Evolutionary conservation across 2,797 vertebrate species (phyloP).

Genomic region (Ciconia nigra): DNA sequence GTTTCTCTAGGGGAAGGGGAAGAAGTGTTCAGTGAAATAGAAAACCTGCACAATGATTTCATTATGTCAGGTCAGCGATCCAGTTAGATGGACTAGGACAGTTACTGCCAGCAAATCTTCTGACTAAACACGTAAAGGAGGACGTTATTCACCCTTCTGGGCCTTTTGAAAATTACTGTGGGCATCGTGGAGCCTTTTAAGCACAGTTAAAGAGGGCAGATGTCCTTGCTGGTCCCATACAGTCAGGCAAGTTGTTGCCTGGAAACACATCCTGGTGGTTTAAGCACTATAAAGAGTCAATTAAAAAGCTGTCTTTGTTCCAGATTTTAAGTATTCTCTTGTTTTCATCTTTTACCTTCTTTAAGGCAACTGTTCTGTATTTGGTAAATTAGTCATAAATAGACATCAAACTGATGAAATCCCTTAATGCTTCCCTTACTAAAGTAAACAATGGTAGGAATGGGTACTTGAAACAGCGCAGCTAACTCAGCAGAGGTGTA

Average conservation of each 20-base stretch:
- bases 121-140: background rate
- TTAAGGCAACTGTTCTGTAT: background rate
- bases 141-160: background rate
- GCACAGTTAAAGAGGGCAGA: background rate
- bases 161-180: background rate
- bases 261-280: conserved; percentile 11
- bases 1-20: background rate
- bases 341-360: background rate
- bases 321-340: background rate
- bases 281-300: background rate
- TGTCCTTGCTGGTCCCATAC: conserved; percentile 25
- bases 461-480: background rate
- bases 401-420: background rate
- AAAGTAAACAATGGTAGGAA: background rate
- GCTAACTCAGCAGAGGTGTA: background rate
- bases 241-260: conserved; percentile 47
- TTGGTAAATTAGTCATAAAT: background rate
- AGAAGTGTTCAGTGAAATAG: conserved; percentile 1
- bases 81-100: background rate
- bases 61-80: conserved; percentile 11
- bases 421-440: background rate
- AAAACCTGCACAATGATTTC: conserved; percentile 15
- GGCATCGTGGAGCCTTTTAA: background rate
- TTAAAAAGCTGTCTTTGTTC: conserved; percentile 17
- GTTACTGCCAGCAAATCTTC: conserved; percentile 9